Evolutionary conservation across 1,140 invertebrate species (phyloP), one percentile per base, ranked within the genome.

Genomic region (Neodiprion fabricii): DNA sequence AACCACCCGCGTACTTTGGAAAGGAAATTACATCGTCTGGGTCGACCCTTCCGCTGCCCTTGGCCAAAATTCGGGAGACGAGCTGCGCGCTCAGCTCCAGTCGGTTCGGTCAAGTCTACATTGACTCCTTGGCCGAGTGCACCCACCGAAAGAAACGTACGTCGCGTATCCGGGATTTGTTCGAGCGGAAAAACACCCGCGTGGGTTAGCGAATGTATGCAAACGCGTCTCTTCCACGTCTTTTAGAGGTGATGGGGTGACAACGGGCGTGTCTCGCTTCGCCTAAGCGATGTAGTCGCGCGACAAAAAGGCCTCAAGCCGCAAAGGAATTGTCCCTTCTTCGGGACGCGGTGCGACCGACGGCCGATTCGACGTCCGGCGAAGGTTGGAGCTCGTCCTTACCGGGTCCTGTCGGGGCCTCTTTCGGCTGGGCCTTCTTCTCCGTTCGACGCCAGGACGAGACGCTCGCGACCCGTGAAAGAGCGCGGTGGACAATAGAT

Each of bases 221-320:
- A 87, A 88, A 88, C 86, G 28, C 28, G 84, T 84, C 82, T 84
- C 78, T 74, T 80, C 76, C 79, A 78, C 79, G 79, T 85, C 77
- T 80, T 85, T 83, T 17, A 80, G 78, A 83, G 83, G 80, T 85
- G 83, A 88, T 88, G 85, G 85, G 84, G 86, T 88, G 86, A 88
- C 84, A 88, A 88, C 85, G 85, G 83, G 81, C 78, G 85, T 80
- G 81, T 85, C 81, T 82, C 76, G 78, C n/a, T 61, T 80, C 80
- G 67, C 67, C 67, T 47, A 61, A 61, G 53, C 53, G 53, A 61
- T 61, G 53, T 61, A 61, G 28, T 40, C 28, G 67, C 17, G 67
- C 67, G 80, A 70, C 70, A 65, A 48, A 49, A 48, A 17, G 67
- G 66, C 70, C 66, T 72, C 40, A 67, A 28, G 23, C 67, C 40